Conservation (phyloP, 2,113 vertebrate species). For the Anhinga rufa region DNA sequence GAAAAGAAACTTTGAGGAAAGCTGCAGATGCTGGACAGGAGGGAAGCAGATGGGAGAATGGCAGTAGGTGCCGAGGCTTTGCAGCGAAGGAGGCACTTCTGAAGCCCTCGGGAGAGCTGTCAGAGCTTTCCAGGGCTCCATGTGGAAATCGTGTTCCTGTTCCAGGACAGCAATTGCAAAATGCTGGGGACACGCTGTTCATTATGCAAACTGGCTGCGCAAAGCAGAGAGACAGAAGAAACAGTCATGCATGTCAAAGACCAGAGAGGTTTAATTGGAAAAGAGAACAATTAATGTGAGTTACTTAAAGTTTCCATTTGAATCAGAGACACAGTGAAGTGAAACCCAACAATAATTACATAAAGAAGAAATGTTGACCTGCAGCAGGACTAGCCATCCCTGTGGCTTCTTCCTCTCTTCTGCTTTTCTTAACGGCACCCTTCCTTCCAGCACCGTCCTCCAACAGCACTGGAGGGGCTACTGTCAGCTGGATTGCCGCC, state of each 20-base stretch:
- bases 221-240: neutral
- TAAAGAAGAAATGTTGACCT: neutral
- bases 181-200: neutral
- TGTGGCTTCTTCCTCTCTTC: neutral
- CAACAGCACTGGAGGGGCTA: neutral
- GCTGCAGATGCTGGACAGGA: neutral
- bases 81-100: neutral
- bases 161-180: neutral
- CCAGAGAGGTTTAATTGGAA: conserved; percentile 25
- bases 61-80: neutral
- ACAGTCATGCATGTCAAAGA: neutral
- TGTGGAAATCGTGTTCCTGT: neutral
- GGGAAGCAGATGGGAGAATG: neutral
- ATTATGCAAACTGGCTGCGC: neutral
- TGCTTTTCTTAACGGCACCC: neutral
- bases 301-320: conserved; percentile 13
- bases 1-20: neutral
- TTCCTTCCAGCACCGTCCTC: neutral
- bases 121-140: neutral
- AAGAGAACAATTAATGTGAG: conserved; percentile 8
- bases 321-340: neutral
- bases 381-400: neutral
- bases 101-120: neutral
- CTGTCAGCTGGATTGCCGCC: neutral
- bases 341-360: neutral